These are phyloP conservation scores for Micoletzkya japonica DNA, from an alignment of 2,888 invertebrate species.

Conservation along the genomic window DNA sequence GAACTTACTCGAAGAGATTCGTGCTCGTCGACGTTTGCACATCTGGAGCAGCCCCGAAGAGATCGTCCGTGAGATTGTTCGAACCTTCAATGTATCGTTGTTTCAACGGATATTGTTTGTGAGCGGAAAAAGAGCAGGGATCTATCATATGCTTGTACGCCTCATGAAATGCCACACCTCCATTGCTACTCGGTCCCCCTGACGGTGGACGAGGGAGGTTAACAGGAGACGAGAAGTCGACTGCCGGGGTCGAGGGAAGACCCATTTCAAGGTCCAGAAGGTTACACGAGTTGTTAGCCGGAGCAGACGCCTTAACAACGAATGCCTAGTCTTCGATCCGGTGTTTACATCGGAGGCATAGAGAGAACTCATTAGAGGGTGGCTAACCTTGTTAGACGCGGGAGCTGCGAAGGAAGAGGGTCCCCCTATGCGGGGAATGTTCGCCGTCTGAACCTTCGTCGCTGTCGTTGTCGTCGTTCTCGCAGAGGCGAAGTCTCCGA, in stretches of 20 bases:
- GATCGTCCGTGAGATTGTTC: neutral
- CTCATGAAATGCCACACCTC: neutral
- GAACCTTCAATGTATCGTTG: neutral
- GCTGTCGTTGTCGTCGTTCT: constrained; percentile 28
- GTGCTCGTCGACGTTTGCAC: neutral
- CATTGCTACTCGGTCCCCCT: constrained; percentile 5
- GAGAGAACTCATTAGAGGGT: no score
- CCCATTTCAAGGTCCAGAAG: constrained; percentile 18
- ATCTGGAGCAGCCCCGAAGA: constrained; percentile 1
- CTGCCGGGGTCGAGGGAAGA: neutral
- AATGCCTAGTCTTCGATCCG: neutral
- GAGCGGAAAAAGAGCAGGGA: neutral
- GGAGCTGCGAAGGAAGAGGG: neutral
- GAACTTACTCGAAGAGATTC: constrained; percentile 22
- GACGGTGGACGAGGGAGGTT: constrained; percentile 24
- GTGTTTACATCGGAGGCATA: neutral
- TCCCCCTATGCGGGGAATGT: constrained; percentile 12
- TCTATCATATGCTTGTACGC: neutral
- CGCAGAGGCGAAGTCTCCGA: constrained; percentile 45
- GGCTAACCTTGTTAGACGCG: no score
- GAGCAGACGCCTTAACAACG: neutral
- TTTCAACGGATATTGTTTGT: neutral
- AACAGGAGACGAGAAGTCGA: constrained; percentile 1
- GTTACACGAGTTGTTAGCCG: constrained; percentile 7
- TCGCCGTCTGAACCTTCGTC: neutral